phyloP scores from a whole-genome alignment of 1,140 invertebrate genomes.

The Battus philenor region DNA sequence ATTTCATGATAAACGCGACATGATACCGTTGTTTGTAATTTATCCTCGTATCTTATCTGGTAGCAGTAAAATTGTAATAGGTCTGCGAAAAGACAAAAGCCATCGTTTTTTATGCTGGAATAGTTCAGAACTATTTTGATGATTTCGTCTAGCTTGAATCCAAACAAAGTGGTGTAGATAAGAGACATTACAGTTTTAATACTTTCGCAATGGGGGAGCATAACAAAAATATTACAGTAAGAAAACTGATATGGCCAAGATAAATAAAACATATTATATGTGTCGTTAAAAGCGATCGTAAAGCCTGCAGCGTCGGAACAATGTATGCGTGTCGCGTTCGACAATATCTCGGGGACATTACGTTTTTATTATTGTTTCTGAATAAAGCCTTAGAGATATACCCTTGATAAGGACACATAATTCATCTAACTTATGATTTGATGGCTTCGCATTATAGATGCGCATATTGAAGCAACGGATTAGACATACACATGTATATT shows the following conservation, averaged over 20 bases:
- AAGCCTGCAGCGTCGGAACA: constrained; percentile 26
- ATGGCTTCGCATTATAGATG: too few species aligned
- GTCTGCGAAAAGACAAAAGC: constrained; percentile 23
- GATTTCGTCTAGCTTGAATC: constrained; percentile 14
- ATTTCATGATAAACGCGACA: constrained; percentile 24
- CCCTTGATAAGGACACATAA: not conserved
- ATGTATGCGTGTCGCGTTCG: constrained; percentile 30
- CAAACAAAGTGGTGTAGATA: constrained; percentile 12
- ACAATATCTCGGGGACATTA: constrained; percentile 34
- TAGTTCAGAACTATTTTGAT: constrained; percentile 3
- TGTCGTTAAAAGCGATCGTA: constrained; percentile 40
- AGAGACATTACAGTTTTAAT: constrained; percentile 16
- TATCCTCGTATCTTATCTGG: constrained; percentile 21
- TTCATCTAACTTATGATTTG: too few species aligned
- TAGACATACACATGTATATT: too few species aligned
- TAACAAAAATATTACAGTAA: constrained; percentile 33
- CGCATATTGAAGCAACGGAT: too few species aligned
- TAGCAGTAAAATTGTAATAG: constrained; percentile 27
- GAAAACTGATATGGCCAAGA: constrained; percentile 35
- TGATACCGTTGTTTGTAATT: constrained; percentile 24
- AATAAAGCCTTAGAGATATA: constrained; percentile 9
- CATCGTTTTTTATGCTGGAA: constrained; percentile 16
- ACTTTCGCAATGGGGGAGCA: constrained; percentile 10
- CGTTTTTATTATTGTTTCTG: constrained; percentile 30
- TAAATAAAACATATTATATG: constrained; percentile 43